These are phyloP conservation scores for Axinella damicornis DNA, from an alignment of 37 sponge, comb jelly and placozoan genomes.

Conservation along the genomic window DNA sequence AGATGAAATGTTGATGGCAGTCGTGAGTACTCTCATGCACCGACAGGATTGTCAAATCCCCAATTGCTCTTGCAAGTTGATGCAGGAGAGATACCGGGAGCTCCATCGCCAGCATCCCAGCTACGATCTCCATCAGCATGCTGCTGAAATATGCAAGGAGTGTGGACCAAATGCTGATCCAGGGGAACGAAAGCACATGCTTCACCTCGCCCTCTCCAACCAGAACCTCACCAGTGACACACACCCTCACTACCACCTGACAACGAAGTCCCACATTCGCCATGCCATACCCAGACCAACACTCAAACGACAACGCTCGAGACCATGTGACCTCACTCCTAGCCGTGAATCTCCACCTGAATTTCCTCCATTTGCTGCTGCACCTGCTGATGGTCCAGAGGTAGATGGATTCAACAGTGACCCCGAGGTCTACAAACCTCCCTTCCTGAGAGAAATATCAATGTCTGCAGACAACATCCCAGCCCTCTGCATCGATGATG, in stretches of 20 bases:
- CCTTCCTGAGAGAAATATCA: slow-evolving; percentile 5
- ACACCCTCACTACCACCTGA: slow-evolving; percentile 45
- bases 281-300: neutral
- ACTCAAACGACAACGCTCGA: slow-evolving; percentile 16
- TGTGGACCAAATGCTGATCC: too few species aligned
- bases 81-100: neutral
- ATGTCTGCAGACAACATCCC: slow-evolving; percentile 43
- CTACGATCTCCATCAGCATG: too few species aligned
- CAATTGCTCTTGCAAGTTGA: slow-evolving; percentile 8
- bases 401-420: too few species aligned
- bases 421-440: neutral
- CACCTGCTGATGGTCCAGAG: too few species aligned
- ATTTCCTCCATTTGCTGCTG: too few species aligned
- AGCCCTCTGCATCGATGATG: slow-evolving; percentile 40
- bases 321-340: slow-evolving; percentile 29
- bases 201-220: neutral
- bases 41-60: slow-evolving; percentile 28
- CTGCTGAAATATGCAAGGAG: too few species aligned
- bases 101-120: neutral
- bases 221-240: neutral
- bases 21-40: slow-evolving; percentile 28
- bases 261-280: slow-evolving; percentile 8
- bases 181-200: neutral
- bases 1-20: neutral
- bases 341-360: neutral